Conservation (phyloP, 1,140 invertebrate species). For the Orius insidiosus region DNA sequence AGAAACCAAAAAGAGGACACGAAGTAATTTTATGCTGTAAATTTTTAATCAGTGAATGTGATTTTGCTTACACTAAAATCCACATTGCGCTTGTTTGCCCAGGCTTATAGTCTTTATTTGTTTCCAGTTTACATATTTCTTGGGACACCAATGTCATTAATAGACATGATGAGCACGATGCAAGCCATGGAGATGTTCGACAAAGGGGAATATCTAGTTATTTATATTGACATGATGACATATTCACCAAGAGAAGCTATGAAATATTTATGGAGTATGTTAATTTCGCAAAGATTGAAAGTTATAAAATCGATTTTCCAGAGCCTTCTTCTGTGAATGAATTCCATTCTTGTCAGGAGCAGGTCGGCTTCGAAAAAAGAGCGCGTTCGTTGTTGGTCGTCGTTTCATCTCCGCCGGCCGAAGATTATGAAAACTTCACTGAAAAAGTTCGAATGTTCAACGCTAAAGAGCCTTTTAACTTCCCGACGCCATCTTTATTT, state of each 20-base stretch:
- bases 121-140: conserved; percentile 81
- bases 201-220: conserved; percentile 86
- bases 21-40: conserved; percentile 45
- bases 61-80: background rate
- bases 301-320: background rate
- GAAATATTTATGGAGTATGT: conserved; percentile 71
- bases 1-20: conserved; percentile 71
- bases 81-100: too few species aligned
- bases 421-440: conserved; percentile 53
- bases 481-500: conserved; percentile 39
- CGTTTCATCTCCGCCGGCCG: conserved; percentile 56
- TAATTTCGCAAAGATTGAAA: conserved; percentile 4
- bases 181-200: conserved; percentile 68
- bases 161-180: conserved; percentile 82
- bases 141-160: conserved; percentile 56
- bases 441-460: conserved; percentile 60
- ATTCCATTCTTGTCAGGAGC: conserved; percentile 19
- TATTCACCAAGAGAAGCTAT: conserved; percentile 56
- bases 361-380: conserved; percentile 43
- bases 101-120: too few species aligned
- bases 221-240: conserved; percentile 80
- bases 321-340: background rate
- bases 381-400: conserved; percentile 69
- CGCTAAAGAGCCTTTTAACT: conserved; percentile 53
- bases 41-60: conserved; percentile 1